Percentiles rank a stretch among this genome's conserved stretches.
These are phyloP conservation scores for Drosophila azteca DNA, from an alignment of 1,140 invertebrate genomes.

Conservation along the genomic window DNA sequence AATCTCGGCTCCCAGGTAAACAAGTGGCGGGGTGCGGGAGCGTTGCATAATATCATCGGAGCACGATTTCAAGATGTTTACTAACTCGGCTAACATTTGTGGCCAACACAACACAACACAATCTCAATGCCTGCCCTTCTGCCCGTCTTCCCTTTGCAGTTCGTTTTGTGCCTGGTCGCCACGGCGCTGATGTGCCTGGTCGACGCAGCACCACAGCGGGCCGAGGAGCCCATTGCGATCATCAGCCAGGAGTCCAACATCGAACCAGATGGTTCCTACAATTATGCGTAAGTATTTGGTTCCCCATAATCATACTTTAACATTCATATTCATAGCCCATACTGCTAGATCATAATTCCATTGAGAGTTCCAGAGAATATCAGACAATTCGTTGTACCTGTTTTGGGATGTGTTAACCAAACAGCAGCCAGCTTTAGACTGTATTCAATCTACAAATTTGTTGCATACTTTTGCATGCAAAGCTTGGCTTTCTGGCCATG, in stretches of 20 bases:
- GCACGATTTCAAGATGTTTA: constrained; percentile 49
- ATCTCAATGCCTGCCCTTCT: constrained; percentile 16
- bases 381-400: too few relatives aligned
- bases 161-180: constrained; percentile 71
- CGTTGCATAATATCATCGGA: constrained; percentile 36
- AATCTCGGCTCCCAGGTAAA: constrained; percentile 23
- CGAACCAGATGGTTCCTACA: constrained; percentile 87
- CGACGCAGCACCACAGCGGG: constrained; percentile 84
- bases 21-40: background rate
- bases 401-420: too few relatives aligned
- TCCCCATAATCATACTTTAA: background rate
- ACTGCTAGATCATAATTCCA: too few relatives aligned
- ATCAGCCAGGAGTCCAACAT: constrained; percentile 88
- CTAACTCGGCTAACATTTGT: constrained; percentile 39
- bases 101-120: constrained; percentile 12
- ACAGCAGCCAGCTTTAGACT: too few relatives aligned
- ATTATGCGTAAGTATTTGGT: constrained; percentile 84
- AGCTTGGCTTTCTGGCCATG: too few relatives aligned
- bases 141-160: constrained; percentile 49
- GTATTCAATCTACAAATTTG: too few relatives aligned
- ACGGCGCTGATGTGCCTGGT: constrained; percentile 68
- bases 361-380: too few relatives aligned
- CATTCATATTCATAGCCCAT: too few relatives aligned
- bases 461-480: too few relatives aligned
- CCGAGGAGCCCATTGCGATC: constrained; percentile 86